Conservation (phyloP, 2,888 invertebrate genomes). For the Galerucella nymphaeae region DNA sequence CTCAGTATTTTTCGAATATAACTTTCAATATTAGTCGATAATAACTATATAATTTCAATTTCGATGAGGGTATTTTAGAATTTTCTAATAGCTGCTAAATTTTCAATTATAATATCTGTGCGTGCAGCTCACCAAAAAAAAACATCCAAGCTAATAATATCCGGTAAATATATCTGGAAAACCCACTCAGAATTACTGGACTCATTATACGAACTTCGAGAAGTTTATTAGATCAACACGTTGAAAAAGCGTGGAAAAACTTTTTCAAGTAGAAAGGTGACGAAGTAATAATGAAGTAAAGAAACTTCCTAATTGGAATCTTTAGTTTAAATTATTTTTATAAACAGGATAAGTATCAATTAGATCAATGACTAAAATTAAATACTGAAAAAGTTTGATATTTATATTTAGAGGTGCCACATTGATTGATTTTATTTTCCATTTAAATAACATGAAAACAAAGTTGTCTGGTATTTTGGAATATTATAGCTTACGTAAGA, state of each 20-base stretch:
- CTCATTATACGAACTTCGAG: background rate
- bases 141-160: background rate
- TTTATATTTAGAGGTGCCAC: too few relatives aligned
- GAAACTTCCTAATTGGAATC: background rate
- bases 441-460: too few relatives aligned
- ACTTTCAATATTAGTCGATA: background rate
- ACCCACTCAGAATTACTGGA: background rate
- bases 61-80: background rate
- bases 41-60: background rate
- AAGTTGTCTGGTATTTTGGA: too few relatives aligned
- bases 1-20: constrained; percentile 25
- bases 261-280: background rate
- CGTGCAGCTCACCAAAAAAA: background rate
- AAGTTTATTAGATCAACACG: background rate
- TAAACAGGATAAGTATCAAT: background rate
- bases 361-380: background rate
- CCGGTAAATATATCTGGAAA: background rate
- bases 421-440: too few relatives aligned
- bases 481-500: too few relatives aligned
- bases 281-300: background rate
- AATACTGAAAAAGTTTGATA: too few relatives aligned
- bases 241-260: background rate
- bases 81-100: constrained; percentile 3
- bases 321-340: background rate
- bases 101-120: background rate